Base-by-base conservation (phyloP, 2,888 invertebrate species). In the Lypha dubia region DNA sequence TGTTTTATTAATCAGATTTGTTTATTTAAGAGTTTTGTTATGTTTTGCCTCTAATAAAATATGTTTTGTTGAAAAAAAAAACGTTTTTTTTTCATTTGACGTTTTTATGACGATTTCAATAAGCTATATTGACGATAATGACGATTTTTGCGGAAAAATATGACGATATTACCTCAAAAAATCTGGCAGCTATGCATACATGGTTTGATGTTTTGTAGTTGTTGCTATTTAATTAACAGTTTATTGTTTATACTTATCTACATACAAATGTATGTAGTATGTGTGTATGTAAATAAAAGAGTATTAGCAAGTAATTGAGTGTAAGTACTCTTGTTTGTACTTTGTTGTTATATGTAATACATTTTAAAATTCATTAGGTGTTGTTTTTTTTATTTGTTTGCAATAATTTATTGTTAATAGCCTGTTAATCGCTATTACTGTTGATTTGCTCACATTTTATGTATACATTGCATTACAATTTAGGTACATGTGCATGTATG, bases 351-450 rank as follows among this genome's bases (percentile, higher is more conserved):
- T 53, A 62, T 65, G 5, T 22, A 65, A 56, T 75, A 15, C n/a
- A 44, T 63, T 53, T 60, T 15, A 20, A n/a, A 20, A 46, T 68
- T 53, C 15, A 44, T 49, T 32, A 28, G 15, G 24, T 56, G 17
- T 46, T 65, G 38, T 58, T 67, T 5, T 70, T 51, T 60, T 53
- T 15, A 11, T 53, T 17, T 60, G 11, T 53, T 22, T 60, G 58
- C 38, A 24, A 41, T 67, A 53, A 51, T 41, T 53, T 46, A 28
- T 63, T 32, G 51, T 46, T 63, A 62, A 60, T 67, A 56, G 11
- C 32, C 32, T 79, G 41, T 60, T 76, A 62, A 56, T 56, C 22
- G 22, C 5, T 58, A 17, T 62, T 83, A 62, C 41, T 56, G 53
- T 68, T 51, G 53, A 58, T 62, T 24, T 49, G 49, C 20, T 49